These are phyloP conservation scores for Anhinga rufa DNA, from an alignment of 2,113 vertebrate genomes.

Conservation along the genomic window DNA sequence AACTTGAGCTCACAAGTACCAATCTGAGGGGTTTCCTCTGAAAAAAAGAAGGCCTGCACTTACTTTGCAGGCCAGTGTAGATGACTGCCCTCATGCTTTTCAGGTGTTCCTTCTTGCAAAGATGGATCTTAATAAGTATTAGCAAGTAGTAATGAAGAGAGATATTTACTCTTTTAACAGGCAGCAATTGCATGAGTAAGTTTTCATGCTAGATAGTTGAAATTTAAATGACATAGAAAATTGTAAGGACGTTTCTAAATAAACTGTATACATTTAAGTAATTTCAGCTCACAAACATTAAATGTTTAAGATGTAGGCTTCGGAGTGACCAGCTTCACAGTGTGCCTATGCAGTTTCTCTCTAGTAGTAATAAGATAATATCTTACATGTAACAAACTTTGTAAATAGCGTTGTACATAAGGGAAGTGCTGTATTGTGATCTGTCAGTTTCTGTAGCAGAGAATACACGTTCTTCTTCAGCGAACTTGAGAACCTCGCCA, in stretches of 20 bases:
- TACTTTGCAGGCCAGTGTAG: background rate
- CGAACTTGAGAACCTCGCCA: background rate
- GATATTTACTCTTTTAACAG: background rate
- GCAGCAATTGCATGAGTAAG: background rate
- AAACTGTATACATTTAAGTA: background rate
- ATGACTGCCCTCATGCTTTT: background rate
- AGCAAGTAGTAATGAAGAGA: background rate
- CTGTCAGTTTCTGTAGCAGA: background rate
- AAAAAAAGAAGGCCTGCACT: background rate
- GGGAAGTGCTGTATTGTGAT: background rate
- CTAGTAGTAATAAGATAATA: background rate
- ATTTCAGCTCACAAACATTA: background rate
- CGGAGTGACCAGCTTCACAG: background rate
- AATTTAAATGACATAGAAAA: background rate
- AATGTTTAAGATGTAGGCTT: background rate
- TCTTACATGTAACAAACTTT: background rate
- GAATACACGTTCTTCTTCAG: background rate
- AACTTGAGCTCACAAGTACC: background rate
- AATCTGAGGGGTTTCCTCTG: background rate
- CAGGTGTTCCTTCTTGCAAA: background rate
- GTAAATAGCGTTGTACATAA: background rate
- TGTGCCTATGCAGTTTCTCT: background rate
- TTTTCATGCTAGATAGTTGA: background rate
- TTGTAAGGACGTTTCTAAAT: background rate
- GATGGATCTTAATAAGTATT: background rate